Percentiles rank a stretch among this genome's conserved stretches.
phyloP scores from a whole-genome alignment of 2,113 vertebrate species.

The Tupaia tana region DNA sequence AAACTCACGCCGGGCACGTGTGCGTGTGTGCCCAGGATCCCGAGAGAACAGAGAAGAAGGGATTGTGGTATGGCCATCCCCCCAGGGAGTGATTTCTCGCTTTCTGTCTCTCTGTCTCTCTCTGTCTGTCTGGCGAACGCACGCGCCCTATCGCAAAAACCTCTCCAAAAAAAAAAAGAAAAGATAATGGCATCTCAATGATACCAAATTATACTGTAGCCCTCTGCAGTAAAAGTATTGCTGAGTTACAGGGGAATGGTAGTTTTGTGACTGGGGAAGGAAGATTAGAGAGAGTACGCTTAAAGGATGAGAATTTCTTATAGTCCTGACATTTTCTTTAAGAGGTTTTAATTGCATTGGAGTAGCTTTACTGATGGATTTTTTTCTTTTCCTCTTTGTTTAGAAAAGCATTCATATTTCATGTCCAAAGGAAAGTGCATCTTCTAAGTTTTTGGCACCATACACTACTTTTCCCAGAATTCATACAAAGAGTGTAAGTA shows the following conservation, averaged over 20 bases:
- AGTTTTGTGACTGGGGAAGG: background rate
- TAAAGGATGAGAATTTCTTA: slow-evolving; percentile 34
- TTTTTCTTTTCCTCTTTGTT: background rate
- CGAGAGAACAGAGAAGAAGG: too few species aligned
- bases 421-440: slow-evolving; percentile 85
- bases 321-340: slow-evolving; percentile 44
- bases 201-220: background rate
- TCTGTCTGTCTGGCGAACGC: too few species aligned
- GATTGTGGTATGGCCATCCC: too few species aligned
- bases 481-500: slow-evolving; percentile 88
- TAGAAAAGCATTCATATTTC: slow-evolving; percentile 89
- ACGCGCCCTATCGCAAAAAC: too few species aligned
- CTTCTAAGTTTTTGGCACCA: slow-evolving; percentile 86
- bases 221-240: background rate
- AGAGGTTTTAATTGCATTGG: slow-evolving; percentile 19
- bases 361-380: slow-evolving; percentile 43
- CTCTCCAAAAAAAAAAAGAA: background rate
- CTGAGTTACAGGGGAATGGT: background rate
- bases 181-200: slow-evolving; percentile 15
- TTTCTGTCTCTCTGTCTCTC: too few species aligned
- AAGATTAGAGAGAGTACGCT: background rate
- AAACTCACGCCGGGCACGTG: too few species aligned
- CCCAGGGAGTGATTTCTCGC: too few species aligned
- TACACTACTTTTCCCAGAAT: slow-evolving; percentile 86
- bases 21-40: too few species aligned